A percentile compares a stretch with the other conserved stretches of the same genome.
These are phyloP conservation scores for Puffinus mauretanicus DNA, from an alignment of 2,113 vertebrate species.

Conservation along the genomic window DNA sequence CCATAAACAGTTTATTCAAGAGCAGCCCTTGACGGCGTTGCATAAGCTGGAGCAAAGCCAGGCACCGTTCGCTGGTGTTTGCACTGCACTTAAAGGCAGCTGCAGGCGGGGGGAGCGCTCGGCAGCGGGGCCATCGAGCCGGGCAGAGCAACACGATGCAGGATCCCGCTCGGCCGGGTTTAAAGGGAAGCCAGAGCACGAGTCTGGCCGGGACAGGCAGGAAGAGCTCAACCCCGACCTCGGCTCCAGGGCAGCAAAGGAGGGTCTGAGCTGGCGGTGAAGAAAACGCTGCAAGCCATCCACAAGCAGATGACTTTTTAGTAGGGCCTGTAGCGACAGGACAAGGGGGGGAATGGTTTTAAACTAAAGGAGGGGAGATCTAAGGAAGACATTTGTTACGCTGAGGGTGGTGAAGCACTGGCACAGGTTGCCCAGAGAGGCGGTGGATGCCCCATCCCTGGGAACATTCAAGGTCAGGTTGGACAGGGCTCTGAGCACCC, in stretches of 20 bases:
- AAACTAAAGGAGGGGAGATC: no score
- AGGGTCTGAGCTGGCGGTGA: not conserved
- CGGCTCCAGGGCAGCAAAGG: not conserved
- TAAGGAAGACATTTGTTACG: accelerated
- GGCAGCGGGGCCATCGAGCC: not conserved
- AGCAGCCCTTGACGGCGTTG: not conserved
- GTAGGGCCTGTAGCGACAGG: accelerated
- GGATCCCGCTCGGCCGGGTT: not conserved
- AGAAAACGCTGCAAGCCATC: not conserved
- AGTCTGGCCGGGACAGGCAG: accelerated
- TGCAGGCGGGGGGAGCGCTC: not conserved
- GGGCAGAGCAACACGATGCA: not conserved
- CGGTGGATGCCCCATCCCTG: not conserved
- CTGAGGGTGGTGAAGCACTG: accelerated
- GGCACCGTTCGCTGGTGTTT: not conserved
- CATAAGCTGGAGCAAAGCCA: not conserved
- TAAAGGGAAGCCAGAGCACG: accelerated
- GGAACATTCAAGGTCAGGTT: not conserved
- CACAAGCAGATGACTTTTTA: not conserved
- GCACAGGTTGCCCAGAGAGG: not conserved
- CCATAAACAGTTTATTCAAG: not conserved
- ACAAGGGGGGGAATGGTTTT: accelerated
- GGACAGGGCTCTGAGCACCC: not conserved
- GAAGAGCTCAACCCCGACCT: not conserved
- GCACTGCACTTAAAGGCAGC: not conserved